Percentiles rank a stretch among this genome's conserved stretches.
Evolutionary conservation across 2,888 invertebrate species (phyloP).

Genomic region (Venustoraphidia nigricollis): DNA sequence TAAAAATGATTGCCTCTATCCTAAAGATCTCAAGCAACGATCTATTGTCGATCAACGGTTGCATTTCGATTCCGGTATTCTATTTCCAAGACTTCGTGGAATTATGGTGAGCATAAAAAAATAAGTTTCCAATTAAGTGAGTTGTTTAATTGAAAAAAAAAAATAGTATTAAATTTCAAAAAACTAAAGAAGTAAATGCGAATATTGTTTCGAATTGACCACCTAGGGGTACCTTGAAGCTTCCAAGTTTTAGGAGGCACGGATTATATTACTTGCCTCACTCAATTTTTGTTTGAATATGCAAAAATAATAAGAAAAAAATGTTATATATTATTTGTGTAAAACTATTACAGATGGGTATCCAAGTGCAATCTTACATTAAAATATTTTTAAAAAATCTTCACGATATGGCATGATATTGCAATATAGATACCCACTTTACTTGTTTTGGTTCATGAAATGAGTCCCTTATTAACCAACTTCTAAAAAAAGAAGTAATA

Average conservation of each 20-base stretch:
- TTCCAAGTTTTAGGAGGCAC: too few relatives aligned
- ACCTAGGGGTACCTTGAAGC: not conserved
- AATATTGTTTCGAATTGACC: not conserved
- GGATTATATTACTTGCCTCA: not conserved
- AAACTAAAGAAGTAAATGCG: not conserved
- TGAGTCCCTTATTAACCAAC: too few relatives aligned
- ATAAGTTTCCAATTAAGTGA: too few relatives aligned
- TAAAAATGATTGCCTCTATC: conserved; percentile 34
- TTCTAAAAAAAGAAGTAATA: too few relatives aligned
- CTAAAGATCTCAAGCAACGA: conserved; percentile 33
- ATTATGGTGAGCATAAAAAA: conserved; percentile 28
- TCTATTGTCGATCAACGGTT: conserved; percentile 38
- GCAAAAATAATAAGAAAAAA: not conserved
- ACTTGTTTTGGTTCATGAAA: too few relatives aligned
- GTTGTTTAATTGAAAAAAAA: not conserved
- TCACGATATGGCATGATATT: too few relatives aligned
- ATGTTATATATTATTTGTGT: too few relatives aligned
- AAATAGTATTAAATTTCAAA: not conserved
- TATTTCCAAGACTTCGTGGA: conserved; percentile 30
- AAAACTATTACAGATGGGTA: too few relatives aligned
- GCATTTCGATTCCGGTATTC: conserved; percentile 34
- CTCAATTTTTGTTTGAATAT: too few relatives aligned
- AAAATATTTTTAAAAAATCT: too few relatives aligned
- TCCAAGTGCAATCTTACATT: too few relatives aligned
- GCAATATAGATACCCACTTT: too few relatives aligned